A percentile compares a stretch with the other conserved stretches of the same genome.
phyloP scores from a whole-genome alignment of 2,888 invertebrate species.

The Epinotia demarniana region DNA sequence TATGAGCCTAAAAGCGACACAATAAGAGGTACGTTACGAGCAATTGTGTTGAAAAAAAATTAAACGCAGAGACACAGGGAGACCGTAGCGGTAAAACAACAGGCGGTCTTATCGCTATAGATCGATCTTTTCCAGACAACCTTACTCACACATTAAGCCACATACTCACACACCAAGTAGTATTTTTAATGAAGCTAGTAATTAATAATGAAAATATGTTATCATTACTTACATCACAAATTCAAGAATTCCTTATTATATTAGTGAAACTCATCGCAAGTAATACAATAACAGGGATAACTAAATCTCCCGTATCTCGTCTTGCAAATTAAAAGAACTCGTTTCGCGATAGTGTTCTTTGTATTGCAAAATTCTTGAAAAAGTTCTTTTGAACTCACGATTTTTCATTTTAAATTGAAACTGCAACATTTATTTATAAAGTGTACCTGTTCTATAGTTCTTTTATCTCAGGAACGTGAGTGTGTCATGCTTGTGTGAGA shows the following conservation, averaged over 20 bases:
- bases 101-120: too few relatives aligned
- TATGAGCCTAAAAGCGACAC: too few relatives aligned
- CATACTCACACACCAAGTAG: too few relatives aligned
- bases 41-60: too few relatives aligned
- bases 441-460: neutral
- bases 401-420: slow-evolving; percentile 13
- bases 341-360: slow-evolving; percentile 7
- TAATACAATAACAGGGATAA: slow-evolving; percentile 31
- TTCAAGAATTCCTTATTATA: slow-evolving; percentile 17
- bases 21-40: too few relatives aligned
- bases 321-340: slow-evolving; percentile 34
- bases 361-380: slow-evolving; percentile 8
- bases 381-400: neutral
- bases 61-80: too few relatives aligned
- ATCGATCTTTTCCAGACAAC: too few relatives aligned
- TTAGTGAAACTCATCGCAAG: slow-evolving; percentile 2
- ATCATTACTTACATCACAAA: slow-evolving; percentile 25
- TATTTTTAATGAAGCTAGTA: neutral
- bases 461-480: too few relatives aligned
- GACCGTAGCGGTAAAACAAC: too few relatives aligned
- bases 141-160: too few relatives aligned
- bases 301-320: slow-evolving; percentile 15
- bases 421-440: neutral
- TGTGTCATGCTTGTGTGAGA: too few relatives aligned
- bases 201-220: slow-evolving; percentile 17